phyloP scores from a whole-genome alignment of 2,797 vertebrate genomes.

The Columba guinea region DNA sequence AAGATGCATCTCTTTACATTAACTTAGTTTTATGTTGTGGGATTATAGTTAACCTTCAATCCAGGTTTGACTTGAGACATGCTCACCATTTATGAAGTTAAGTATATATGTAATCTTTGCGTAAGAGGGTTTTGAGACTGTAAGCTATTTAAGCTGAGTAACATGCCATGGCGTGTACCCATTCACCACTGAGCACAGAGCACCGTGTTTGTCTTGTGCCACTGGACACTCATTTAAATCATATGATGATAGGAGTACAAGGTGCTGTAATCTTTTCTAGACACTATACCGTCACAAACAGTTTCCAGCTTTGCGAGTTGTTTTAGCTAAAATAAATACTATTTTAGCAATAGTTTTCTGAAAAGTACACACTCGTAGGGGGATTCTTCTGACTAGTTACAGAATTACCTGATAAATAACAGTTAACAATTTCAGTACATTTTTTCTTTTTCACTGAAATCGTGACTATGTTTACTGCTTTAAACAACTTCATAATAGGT shows the following conservation, averaged over 20 bases:
- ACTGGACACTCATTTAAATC: background rate
- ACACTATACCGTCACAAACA: background rate
- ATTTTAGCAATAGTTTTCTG: background rate
- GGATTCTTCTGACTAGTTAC: background rate
- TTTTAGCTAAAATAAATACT: background rate
- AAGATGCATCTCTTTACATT: background rate
- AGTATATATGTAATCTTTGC: background rate
- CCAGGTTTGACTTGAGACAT: background rate
- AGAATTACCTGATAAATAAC: background rate
- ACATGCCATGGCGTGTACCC: background rate
- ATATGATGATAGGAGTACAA: rapidly evolving
- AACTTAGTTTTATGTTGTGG: background rate
- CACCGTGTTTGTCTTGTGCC: background rate
- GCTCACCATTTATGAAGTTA: background rate
- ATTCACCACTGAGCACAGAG: background rate
- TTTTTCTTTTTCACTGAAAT: background rate
- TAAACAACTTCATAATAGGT: background rate
- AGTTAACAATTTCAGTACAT: background rate
- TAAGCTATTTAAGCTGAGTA: background rate
- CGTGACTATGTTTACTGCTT: background rate
- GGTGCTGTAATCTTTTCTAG: background rate
- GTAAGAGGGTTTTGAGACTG: background rate
- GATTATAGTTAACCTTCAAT: background rate
- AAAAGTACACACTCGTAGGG: background rate
- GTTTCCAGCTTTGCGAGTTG: background rate